Conservation (phyloP, 2,113 vertebrate species). For the Otolemur garnettii region DNA sequence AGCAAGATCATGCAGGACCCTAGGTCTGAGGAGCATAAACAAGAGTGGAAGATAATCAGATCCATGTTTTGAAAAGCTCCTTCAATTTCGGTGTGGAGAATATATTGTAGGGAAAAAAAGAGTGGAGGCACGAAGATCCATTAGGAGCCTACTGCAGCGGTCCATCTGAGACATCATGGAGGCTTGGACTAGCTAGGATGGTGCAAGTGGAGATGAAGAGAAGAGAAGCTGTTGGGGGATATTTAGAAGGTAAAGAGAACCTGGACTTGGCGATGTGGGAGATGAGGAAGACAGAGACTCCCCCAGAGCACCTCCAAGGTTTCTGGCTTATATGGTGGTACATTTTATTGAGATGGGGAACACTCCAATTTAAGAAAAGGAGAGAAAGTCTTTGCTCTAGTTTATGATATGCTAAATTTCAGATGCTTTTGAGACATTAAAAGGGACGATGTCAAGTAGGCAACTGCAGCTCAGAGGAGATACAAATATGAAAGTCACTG, state of each 20-base stretch:
- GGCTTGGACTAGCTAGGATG: background rate
- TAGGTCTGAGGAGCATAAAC: background rate
- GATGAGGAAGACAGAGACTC: conserved; percentile 43
- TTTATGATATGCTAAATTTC: background rate
- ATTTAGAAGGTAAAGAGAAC: conserved; percentile 38
- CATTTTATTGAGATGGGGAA: background rate
- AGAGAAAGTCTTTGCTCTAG: background rate
- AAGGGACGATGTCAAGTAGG: background rate
- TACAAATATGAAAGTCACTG: conserved; percentile 2
- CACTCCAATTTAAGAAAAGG: background rate
- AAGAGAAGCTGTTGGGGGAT: background rate
- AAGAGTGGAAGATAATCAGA: background rate
- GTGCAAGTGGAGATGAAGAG: background rate
- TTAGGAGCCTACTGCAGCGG: background rate
- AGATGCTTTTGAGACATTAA: conserved; percentile 15
- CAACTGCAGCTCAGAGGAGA: background rate
- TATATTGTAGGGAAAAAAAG: background rate
- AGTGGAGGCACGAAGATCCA: background rate
- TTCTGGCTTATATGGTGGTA: background rate
- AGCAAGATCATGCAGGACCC: background rate
- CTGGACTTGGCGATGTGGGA: background rate
- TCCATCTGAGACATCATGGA: background rate
- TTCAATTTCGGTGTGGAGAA: background rate
- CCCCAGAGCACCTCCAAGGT: background rate
- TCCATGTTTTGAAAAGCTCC: background rate